Evolutionary conservation across 1,140 invertebrate species (phyloP).

Genomic region (Potamilus streckersoni): DNA sequence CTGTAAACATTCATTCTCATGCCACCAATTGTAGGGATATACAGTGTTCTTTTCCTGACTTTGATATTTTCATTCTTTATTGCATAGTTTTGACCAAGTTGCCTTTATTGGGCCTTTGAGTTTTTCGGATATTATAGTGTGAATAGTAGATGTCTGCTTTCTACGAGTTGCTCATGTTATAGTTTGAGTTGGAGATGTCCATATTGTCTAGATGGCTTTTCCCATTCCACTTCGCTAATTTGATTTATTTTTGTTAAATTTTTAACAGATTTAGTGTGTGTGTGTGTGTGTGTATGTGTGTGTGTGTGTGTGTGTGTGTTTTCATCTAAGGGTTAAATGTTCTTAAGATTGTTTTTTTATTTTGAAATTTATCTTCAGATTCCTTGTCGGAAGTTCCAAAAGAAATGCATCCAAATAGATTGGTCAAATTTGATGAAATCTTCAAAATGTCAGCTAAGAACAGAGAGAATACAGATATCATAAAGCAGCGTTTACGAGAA

Average conservation of each 20-base stretch:
- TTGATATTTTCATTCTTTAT: no score
- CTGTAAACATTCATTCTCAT: no score
- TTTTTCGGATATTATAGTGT: neutral
- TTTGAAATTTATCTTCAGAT: constrained; percentile 38
- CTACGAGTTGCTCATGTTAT: no score
- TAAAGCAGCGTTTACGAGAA: constrained; percentile 55
- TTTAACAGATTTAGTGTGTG: neutral
- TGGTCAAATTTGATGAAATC: constrained; percentile 78
- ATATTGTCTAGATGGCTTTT: neutral
- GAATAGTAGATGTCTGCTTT: neutral
- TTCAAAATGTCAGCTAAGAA: constrained; percentile 65
- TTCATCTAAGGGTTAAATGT: neutral
- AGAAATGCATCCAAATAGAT: constrained; percentile 75
- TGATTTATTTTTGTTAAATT: neutral
- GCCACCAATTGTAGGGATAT: no score
- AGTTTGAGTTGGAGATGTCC: neutral
- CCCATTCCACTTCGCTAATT: neutral
- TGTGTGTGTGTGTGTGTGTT: neutral
- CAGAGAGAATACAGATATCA: constrained; percentile 35
- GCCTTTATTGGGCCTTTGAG: no score
- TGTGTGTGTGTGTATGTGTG: no score
- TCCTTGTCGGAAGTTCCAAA: constrained; percentile 70
- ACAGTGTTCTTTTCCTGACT: no score
- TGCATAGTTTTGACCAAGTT: no score
- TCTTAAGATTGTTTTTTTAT: neutral